phyloP scores from a whole-genome alignment of 92 coral and sea anemone genomes.

The Heliopora coerulea region DNA sequence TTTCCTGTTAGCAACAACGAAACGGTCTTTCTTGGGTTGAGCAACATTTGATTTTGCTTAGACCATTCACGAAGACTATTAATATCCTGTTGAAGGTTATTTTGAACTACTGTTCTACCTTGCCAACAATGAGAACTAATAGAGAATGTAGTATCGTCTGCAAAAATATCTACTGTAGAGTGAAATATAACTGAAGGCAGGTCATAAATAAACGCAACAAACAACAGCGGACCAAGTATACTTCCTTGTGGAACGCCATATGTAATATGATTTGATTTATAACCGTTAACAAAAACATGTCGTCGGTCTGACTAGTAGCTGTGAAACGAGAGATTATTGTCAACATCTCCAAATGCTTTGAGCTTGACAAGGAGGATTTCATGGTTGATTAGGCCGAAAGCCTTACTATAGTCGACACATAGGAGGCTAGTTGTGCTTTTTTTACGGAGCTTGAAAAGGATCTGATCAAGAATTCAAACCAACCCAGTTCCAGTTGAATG shows the following conservation, averaged over 20 bases:
- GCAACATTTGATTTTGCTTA: not conserved
- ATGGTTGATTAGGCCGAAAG: not conserved
- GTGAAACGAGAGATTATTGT: not conserved
- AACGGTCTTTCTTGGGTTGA: slow-evolving; percentile 12
- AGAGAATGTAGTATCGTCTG: slow-evolving; percentile 33
- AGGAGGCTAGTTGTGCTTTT: not conserved
- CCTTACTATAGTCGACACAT: not conserved
- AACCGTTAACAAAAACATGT: slow-evolving; percentile 24
- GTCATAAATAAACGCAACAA: slow-evolving; percentile 11
- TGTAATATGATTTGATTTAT: not conserved
- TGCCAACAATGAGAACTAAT: not conserved
- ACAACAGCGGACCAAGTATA: slow-evolving; percentile 18
- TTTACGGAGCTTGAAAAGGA: slow-evolving; percentile 1
- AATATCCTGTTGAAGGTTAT: slow-evolving; percentile 1
- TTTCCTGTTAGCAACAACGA: slow-evolving; percentile 28
- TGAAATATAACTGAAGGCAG: not conserved
- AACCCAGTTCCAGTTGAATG: slow-evolving; percentile 22
- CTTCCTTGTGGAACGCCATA: slow-evolving; percentile 40
- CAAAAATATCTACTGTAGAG: slow-evolving; percentile 14
- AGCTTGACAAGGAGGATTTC: slow-evolving; percentile 13
- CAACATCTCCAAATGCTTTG: slow-evolving; percentile 21
- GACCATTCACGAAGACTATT: not conserved
- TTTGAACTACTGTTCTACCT: not conserved
- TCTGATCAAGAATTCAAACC: slow-evolving; percentile 13
- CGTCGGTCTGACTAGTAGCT: slow-evolving; percentile 31